phyloP scores from a whole-genome alignment of 1,140 invertebrate species.

The Trichonephila clavata region DNA sequence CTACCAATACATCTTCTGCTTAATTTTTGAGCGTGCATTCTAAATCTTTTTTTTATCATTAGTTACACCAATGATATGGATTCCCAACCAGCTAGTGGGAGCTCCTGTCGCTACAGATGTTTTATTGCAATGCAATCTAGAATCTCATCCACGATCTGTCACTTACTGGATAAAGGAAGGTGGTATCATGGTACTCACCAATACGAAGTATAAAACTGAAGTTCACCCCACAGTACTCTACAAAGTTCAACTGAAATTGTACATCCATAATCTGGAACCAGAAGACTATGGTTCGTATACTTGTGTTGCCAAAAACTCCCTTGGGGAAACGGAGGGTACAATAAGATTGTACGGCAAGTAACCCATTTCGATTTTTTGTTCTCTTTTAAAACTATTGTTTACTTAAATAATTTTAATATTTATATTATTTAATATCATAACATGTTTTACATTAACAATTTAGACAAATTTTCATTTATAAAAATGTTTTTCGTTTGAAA shows the following conservation, averaged over 20 bases:
- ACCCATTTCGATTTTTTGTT: neutral
- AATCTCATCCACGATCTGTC: conserved; percentile 77
- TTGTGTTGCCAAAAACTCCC: conserved; percentile 95
- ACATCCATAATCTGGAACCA: conserved; percentile 77
- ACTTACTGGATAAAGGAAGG: conserved; percentile 77
- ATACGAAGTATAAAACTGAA: conserved; percentile 75
- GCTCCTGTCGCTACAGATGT: conserved; percentile 80
- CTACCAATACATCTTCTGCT: too few relatives aligned
- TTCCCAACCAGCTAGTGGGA: conserved; percentile 81
- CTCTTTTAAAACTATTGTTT: neutral
- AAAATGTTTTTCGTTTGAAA: too few relatives aligned
- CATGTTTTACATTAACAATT: too few relatives aligned
- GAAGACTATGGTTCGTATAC: conserved; percentile 93
- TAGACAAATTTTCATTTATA: too few relatives aligned
- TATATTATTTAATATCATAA: too few relatives aligned
- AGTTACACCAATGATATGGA: conserved; percentile 81
- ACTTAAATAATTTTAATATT: too few relatives aligned
- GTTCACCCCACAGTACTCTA: conserved; percentile 59
- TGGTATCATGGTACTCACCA: conserved; percentile 76
- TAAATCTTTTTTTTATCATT: conserved; percentile 78
- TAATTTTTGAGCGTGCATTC: neutral
- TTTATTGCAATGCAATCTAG: conserved; percentile 81
- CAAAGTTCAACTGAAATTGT: conserved; percentile 73
- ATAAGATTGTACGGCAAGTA: conserved; percentile 88
- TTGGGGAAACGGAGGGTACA: conserved; percentile 94